Percentiles rank a stretch among this genome's conserved stretches.
Conservation (phyloP, 2,888 invertebrate species). For the Malthinus flaveolus region DNA sequence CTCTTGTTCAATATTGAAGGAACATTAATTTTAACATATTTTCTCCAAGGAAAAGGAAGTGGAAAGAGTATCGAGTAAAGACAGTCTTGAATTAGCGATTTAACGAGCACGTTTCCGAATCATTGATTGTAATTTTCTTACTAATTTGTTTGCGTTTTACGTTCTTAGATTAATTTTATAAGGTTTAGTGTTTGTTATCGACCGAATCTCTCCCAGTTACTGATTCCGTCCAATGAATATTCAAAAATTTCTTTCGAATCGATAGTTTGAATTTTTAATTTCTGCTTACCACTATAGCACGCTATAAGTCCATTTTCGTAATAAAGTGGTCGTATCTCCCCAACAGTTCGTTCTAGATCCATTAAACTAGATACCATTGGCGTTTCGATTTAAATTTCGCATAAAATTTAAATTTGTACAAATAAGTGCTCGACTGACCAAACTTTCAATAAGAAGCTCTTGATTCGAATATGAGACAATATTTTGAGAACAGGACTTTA, state of each 20-base stretch:
- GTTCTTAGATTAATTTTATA: conserved; percentile 29
- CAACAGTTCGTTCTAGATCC: too few species aligned
- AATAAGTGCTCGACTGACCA: too few species aligned
- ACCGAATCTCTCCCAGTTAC: conserved; percentile 12
- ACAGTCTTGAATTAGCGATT: conserved; percentile 48
- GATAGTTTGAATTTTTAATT: too few species aligned
- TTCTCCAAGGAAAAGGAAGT: conserved; percentile 45
- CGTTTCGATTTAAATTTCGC: not conserved
- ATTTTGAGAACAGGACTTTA: too few species aligned
- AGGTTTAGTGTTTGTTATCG: conserved; percentile 25
- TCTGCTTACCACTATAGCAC: too few species aligned
- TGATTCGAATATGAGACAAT: too few species aligned
- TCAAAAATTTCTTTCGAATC: not conserved
- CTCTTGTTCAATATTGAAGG: conserved; percentile 47
- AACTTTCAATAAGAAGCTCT: too few species aligned
- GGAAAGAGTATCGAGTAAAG: conserved; percentile 37
- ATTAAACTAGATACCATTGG: too few species aligned
- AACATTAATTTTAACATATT: conserved; percentile 53
- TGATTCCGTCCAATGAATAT: conserved; percentile 13
- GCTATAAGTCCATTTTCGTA: too few species aligned
- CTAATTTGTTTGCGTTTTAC: conserved; percentile 48
- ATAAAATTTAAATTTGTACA: too few species aligned
- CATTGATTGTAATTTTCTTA: conserved; percentile 54
- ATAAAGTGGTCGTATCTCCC: too few species aligned
- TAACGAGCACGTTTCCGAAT: conserved; percentile 47